Evolutionary conservation across 2,113 vertebrate genomes (phyloP).

Genomic region (Reinhardtius hippoglossoides): DNA sequence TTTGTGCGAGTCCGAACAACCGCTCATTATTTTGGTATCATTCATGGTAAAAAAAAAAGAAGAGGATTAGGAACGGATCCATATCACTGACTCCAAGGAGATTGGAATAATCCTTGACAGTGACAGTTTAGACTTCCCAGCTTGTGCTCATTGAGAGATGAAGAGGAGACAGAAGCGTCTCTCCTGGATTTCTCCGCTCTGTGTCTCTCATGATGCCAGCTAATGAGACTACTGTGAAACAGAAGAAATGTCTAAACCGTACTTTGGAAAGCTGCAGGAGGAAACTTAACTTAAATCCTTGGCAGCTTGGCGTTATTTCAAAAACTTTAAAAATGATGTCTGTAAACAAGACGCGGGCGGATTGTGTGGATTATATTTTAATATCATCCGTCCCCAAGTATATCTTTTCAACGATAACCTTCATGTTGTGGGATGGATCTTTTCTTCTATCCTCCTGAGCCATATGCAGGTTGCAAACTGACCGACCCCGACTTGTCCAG

Average conservation of each 20-base stretch:
- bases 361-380: not conserved
- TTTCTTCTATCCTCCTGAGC: too few species aligned
- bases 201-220: not conserved
- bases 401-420: too few species aligned
- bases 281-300: not conserved
- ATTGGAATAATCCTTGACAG: slow-evolving; percentile 35
- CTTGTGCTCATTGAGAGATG: slow-evolving; percentile 5
- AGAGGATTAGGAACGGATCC: slow-evolving; percentile 2
- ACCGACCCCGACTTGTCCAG: too few species aligned
- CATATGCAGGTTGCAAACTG: too few species aligned
- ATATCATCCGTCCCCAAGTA: too few species aligned
- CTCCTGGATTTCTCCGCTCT: not conserved
- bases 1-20: not conserved
- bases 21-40: slow-evolving; percentile 5
- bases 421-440: too few species aligned
- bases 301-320: not conserved
- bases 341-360: not conserved
- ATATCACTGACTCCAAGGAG: not conserved
- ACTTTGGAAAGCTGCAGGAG: not conserved
- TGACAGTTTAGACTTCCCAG: not conserved
- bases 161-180: not conserved
- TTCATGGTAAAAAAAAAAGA: not conserved
- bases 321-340: not conserved
- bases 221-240: slow-evolving; percentile 19
- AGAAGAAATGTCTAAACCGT: not conserved